A percentile compares a stretch with the other conserved stretches of the same genome.
Evolutionary conservation across 2,113 vertebrate species (phyloP).

Genomic region (Oryzias curvinotus): DNA sequence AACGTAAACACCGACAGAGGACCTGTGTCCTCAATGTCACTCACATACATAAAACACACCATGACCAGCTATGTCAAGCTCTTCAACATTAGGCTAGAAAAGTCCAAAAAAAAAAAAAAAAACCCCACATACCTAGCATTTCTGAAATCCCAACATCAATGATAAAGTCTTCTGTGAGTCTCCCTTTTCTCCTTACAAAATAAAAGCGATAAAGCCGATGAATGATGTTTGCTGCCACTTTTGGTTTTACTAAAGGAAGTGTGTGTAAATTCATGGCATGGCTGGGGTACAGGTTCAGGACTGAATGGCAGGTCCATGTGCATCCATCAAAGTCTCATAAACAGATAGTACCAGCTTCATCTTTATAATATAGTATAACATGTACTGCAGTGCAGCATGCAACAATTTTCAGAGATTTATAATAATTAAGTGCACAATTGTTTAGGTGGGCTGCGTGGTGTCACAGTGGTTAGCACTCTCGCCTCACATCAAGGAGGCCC

Average conservation of each 20-base stretch:
- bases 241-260: neutral
- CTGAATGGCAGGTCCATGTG: too few species aligned
- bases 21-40: neutral
- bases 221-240: constrained; percentile 8
- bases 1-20: neutral
- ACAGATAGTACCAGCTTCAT: too few species aligned
- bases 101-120: constrained; percentile 11
- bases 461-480: too few species aligned
- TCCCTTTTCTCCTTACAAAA: neutral
- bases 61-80: neutral
- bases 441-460: too few species aligned
- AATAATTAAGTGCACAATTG: too few species aligned
- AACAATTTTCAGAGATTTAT: too few species aligned
- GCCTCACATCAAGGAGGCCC: too few species aligned
- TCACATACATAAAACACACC: neutral
- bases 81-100: neutral
- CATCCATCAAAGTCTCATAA: too few species aligned
- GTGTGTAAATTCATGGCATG: too few species aligned
- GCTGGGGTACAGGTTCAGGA: too few species aligned
- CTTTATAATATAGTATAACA: too few species aligned
- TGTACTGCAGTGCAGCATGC: too few species aligned
- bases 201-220: neutral
- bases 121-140: constrained; percentile 1
- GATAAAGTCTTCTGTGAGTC: neutral
- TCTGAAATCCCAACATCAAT: constrained; percentile 12